phyloP scores from a whole-genome alignment of 2,888 invertebrate genomes.

The Eupithecia centaureata region DNA sequence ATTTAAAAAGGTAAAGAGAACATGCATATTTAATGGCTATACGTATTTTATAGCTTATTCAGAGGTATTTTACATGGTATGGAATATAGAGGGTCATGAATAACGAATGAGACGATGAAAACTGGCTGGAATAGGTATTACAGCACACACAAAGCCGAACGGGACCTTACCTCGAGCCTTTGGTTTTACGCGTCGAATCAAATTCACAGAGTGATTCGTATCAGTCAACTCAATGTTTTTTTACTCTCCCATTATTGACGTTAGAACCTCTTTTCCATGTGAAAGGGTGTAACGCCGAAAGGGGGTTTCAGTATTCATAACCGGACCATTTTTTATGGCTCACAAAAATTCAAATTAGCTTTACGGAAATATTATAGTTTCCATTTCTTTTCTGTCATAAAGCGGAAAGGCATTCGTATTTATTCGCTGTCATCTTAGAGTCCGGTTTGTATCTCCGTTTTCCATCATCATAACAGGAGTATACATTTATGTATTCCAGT shows the following conservation, averaged over 20 bases:
- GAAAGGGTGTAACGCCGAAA: conserved; percentile 17
- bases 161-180: conserved; percentile 30
- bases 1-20: conserved; percentile 36
- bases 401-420: conserved; percentile 5
- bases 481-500: not conserved
- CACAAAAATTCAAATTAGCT: conserved; percentile 26
- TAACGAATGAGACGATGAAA: conserved; percentile 67
- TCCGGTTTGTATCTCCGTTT: not conserved
- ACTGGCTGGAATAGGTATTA: conserved; percentile 58
- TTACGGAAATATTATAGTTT: conserved; percentile 27
- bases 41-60: conserved; percentile 43
- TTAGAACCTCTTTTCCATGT: conserved; percentile 23
- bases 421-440: conserved; percentile 8
- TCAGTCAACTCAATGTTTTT: conserved; percentile 36
- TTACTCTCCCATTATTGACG: conserved; percentile 37
- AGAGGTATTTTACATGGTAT: conserved; percentile 56
- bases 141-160: conserved; percentile 34
- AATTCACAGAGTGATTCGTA: conserved; percentile 35
- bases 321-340: conserved; percentile 28
- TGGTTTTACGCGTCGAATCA: conserved; percentile 31
- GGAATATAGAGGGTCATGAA: conserved; percentile 69
- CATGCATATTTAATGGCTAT: conserved; percentile 39
- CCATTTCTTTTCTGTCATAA: conserved; percentile 10
- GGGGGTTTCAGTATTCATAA: conserved; percentile 27
- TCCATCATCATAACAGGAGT: not conserved